Conservation (phyloP, 2,113 vertebrate species). For the Hippocampus barbouri region DNA sequence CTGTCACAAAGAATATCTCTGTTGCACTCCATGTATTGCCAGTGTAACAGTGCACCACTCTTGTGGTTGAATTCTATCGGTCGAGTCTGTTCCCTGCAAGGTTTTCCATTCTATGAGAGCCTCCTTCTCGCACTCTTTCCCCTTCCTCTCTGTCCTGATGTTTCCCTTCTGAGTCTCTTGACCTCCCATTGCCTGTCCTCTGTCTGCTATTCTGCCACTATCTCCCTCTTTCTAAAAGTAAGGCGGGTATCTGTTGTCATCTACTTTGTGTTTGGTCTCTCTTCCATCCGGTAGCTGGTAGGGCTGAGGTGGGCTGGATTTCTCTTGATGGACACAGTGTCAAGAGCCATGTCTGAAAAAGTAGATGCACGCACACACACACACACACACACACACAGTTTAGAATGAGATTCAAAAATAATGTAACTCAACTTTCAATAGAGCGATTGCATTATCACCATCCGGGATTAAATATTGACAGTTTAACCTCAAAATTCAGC, state of each 20-base stretch:
- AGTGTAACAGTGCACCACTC: conserved; percentile 43
- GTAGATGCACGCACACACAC: conserved; percentile 32
- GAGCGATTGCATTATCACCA: too few relatives aligned
- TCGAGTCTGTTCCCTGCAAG: conserved; percentile 55
- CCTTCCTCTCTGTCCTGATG: neutral
- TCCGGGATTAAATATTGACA: too few relatives aligned
- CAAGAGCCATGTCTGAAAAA: conserved; percentile 6
- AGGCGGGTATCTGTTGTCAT: conserved; percentile 38
- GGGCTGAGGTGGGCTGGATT: conserved; percentile 38
- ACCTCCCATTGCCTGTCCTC: conserved; percentile 24
- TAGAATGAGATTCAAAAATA: too few relatives aligned
- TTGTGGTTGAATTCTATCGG: conserved; percentile 52
- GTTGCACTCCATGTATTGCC: conserved; percentile 48
- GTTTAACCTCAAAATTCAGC: too few relatives aligned
- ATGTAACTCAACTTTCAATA: too few relatives aligned
- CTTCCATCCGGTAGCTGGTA: conserved; percentile 42
- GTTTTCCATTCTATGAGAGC: conserved; percentile 13
- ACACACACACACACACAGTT: neutral
- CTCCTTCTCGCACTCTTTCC: conserved; percentile 13
- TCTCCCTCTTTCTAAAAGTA: conserved; percentile 33
- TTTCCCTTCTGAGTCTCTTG: conserved; percentile 23
- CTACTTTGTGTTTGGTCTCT: conserved; percentile 32
- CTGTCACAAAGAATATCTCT: conserved; percentile 43
- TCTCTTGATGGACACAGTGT: conserved; percentile 45
- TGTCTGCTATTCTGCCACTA: conserved; percentile 30